Percentiles rank a stretch among this genome's conserved stretches.
phyloP scores from a whole-genome alignment of 2,797 vertebrate genomes.

The Enteromius unitaeniatus region DNA sequence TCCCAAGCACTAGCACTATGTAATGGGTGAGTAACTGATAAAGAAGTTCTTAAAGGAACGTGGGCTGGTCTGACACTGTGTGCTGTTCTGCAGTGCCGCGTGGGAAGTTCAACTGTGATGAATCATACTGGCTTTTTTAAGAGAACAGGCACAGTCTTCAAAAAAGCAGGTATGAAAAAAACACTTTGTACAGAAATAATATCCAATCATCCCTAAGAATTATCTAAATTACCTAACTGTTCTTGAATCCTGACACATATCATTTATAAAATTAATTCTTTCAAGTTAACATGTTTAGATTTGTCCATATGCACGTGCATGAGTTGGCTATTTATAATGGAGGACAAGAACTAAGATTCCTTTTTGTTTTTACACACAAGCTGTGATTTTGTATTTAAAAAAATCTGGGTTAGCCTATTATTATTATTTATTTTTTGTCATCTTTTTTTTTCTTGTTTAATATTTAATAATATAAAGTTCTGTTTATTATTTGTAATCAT shows the following conservation, averaged over 20 bases:
- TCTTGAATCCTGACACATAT: background rate
- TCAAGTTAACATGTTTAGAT: constrained; percentile 2
- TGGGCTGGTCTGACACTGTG: constrained; percentile 78
- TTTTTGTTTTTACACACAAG: background rate
- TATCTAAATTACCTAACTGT: constrained; percentile 9
- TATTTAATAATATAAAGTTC: background rate
- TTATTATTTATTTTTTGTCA: too few species aligned
- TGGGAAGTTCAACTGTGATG: constrained; percentile 78
- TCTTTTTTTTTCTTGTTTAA: background rate
- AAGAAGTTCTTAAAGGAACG: constrained; percentile 79
- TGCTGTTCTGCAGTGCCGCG: constrained; percentile 75
- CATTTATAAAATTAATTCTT: background rate
- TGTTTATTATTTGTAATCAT: background rate
- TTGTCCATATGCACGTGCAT: background rate
- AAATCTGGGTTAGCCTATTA: background rate
- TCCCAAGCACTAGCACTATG: constrained; percentile 66
- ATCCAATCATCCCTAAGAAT: background rate
- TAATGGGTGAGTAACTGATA: constrained; percentile 77
- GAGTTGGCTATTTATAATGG: background rate
- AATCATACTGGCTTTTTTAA: constrained; percentile 74
- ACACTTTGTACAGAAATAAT: constrained; percentile 39
- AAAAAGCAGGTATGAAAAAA: constrained; percentile 52
- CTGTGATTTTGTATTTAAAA: too few species aligned
- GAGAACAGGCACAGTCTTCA: constrained; percentile 66
- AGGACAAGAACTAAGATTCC: background rate